Evolutionary conservation across 2,888 invertebrate species (phyloP).

Genomic region (Apomyelois bistriatella): DNA sequence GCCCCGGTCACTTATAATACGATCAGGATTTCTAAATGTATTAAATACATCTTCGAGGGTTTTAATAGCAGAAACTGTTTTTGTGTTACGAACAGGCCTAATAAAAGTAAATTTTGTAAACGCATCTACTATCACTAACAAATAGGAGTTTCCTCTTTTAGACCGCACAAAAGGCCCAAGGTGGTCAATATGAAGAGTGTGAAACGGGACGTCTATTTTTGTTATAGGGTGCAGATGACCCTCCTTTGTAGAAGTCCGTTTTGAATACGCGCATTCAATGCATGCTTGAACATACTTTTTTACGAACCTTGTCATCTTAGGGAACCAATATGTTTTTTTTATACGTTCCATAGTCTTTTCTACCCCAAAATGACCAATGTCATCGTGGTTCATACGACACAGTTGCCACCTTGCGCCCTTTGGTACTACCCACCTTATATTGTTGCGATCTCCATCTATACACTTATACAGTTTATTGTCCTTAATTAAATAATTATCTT

Average conservation of each 20-base stretch:
- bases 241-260: conserved; percentile 36
- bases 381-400: conserved; percentile 40
- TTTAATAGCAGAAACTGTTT: neutral
- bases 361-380: too few relatives aligned
- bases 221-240: conserved; percentile 44
- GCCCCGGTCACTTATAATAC: neutral
- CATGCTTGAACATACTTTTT: conserved; percentile 34
- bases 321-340: conserved; percentile 46
- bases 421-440: conserved; percentile 38
- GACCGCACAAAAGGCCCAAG: too few relatives aligned
- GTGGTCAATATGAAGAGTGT: too few relatives aligned
- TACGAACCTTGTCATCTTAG: conserved; percentile 16
- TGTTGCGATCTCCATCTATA: conserved; percentile 16
- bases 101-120: neutral
- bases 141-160: neutral
- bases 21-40: neutral
- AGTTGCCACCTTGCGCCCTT: conserved; percentile 31
- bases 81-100: neutral
- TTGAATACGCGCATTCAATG: conserved; percentile 30
- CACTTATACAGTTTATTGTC: conserved; percentile 20
- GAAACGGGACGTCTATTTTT: conserved; percentile 34
- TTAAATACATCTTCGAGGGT: neutral
- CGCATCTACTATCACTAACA: neutral
- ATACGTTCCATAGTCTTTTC: conserved; percentile 25
- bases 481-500: conserved; percentile 22